Base-by-base conservation (phyloP, 1,140 invertebrate species). In the roundworm (Caenorhabditis elegans) region DNA sequence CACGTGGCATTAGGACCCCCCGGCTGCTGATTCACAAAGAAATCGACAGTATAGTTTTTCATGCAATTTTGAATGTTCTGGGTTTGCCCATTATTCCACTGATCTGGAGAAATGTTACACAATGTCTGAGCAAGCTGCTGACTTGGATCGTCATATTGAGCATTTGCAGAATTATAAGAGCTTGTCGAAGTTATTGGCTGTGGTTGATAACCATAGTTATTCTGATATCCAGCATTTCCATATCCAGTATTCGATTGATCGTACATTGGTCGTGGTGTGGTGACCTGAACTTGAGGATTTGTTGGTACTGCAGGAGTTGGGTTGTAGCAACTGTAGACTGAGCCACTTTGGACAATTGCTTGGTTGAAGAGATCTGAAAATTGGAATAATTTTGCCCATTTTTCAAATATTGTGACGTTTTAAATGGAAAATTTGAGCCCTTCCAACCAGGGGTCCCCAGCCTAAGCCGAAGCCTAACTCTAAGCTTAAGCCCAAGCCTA, bases 351-450 rank as follows among this genome's bases (percentile, higher is more conserved):
- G 36, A 86, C 31, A 19, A 82, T 76, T 6, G 83, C 77, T 65
- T 86, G 82, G 19, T 86, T 80, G 80, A 80, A 85, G 24, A 84
- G 70, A 26, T 80, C 81, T 80, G 78, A 70, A 84, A 47, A n/a
- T 11, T n/a, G n/a, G n/a, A n/a, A n/a, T n/a, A n/a, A n/a, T n/a
- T n/a, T n/a, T n/a, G n/a, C n/a, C n/a, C n/a, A 26, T 4, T 17
- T 79, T 3, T 79, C 15, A 3, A 17, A 2, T 19, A 78, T 17
- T 81, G n/a, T 19, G 47, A 46, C 4, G 17, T 78, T 46, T 15
- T 26, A 24, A 19, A 24, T 39, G 24, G 17, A 22, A 34, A n/a
- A n/a, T n/a, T n/a, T n/a, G n/a, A n/a, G n/a, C n/a, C n/a, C n/a
- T n/a, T n/a, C n/a, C n/a, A n/a, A n/a, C n/a, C n/a, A n/a, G n/a